Evolutionary conservation across 2,797 vertebrate species (phyloP).

Genomic region (Enteromius unitaeniatus): DNA sequence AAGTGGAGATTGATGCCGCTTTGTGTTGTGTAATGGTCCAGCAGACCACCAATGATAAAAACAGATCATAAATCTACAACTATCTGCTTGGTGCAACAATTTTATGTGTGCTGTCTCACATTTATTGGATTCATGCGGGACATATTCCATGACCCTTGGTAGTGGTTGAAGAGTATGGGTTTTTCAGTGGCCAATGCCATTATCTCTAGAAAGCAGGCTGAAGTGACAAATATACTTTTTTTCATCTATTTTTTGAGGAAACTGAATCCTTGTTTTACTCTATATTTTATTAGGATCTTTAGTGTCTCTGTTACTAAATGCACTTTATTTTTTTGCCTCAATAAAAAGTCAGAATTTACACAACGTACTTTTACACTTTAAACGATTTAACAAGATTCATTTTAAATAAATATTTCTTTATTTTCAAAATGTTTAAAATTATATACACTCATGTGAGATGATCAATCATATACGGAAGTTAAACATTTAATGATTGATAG

Average conservation of each 20-base stretch:
- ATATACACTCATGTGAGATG: background rate
- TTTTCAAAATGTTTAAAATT: background rate
- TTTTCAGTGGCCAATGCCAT: conserved; percentile 13
- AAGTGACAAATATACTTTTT: background rate
- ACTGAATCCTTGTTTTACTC: background rate
- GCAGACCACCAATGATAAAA: conserved; percentile 54
- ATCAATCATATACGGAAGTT: background rate
- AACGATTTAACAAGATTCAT: background rate
- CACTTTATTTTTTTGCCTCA: background rate
- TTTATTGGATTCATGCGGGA: conserved; percentile 26
- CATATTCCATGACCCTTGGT: conserved; percentile 4
- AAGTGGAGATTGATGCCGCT: conserved; percentile 54
- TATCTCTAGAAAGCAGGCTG: conserved; percentile 13
- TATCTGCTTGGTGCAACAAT: conserved; percentile 33
- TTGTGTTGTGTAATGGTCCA: conserved; percentile 53
- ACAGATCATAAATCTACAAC: conserved; percentile 46
- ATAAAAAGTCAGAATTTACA: background rate
- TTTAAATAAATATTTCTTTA: background rate
- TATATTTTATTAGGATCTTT: background rate
- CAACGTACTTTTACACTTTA: background rate
- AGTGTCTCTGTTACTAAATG: background rate
- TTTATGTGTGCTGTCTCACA: conserved; percentile 20
- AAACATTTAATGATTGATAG: background rate
- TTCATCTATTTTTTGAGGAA: background rate
- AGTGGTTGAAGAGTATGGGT: background rate